Base-by-base conservation (phyloP, 1,140 invertebrate genomes). In the Chlorops oryzae region DNA sequence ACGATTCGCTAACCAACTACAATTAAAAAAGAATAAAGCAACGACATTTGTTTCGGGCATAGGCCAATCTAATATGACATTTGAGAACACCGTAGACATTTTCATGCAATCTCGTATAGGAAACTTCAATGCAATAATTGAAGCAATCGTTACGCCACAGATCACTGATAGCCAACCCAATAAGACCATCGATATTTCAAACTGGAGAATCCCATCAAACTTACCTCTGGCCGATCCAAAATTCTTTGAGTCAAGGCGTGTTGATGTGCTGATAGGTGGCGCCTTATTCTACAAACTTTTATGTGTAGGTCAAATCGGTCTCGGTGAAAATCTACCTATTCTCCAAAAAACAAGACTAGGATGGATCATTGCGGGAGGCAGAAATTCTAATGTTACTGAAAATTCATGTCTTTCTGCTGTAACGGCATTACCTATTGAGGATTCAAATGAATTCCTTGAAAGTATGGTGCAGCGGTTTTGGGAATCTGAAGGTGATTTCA, bases 341-440 rank as follows among this genome's bases (percentile, higher is more conserved):
- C 44, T 68, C 15, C 66, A 70, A 56, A 64, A 65, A 35, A 63
- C 63, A 9, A 22, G 35, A 38, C 49, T 70, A 1, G 67, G 65
- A 9, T 70, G 63, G 65, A 51, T 70, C 18, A 35, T 70, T 12
- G 23, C 54, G 13, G 58, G 60, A 22, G 21, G n/a, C n/a, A n/a
- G n/a, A n/a, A n/a, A n/a, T n/a, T n/a, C n/a, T n/a, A n/a, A n/a
- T n/a, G n/a, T n/a, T n/a, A n/a, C n/a, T n/a, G n/a, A n/a, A n/a
- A n/a, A n/a, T n/a, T n/a, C n/a, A n/a, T n/a, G n/a, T n/a, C n/a
- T n/a, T n/a, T n/a, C n/a, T n/a, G n/a, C n/a, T n/a, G n/a, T n/a
- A n/a, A n/a, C n/a, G n/a, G n/a, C n/a, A n/a, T n/a, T n/a, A n/a
- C n/a, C n/a, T n/a, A n/a, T n/a, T n/a, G n/a, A n/a, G n/a, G n/a